Percentiles rank a stretch among this genome's conserved stretches.
Conservation (phyloP, 2,797 vertebrate genomes). For the Megalops cyprinoides region DNA sequence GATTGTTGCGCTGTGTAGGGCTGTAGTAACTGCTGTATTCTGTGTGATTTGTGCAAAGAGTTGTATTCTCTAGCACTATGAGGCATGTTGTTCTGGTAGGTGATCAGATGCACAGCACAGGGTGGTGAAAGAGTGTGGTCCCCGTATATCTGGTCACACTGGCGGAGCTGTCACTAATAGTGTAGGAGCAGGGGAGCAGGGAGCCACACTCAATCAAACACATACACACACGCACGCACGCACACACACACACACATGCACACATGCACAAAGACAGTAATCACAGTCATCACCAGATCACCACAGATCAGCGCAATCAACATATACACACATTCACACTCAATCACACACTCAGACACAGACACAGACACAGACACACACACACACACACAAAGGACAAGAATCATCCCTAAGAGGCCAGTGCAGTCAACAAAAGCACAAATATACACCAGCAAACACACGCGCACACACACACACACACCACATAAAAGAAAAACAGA, state of each 20-base stretch:
- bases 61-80: not conserved
- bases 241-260: conserved; percentile 14
- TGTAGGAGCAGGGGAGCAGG: not conserved
- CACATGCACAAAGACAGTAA: no score
- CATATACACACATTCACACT: not conserved
- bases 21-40: not conserved
- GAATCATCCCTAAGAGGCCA: no score
- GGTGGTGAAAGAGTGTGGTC: not conserved
- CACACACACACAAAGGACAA: conserved; percentile 26
- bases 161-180: not conserved
- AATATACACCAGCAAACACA: not conserved
- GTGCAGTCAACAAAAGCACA: no score
- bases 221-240: not conserved
- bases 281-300: no score
- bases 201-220: not conserved
- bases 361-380: not conserved
- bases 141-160: not conserved
- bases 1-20: no score
- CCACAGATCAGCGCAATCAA: not conserved
- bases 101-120: not conserved
- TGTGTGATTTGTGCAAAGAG: not conserved
- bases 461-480: conserved; percentile 18
- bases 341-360: not conserved
- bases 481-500: not conserved
- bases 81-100: not conserved